Percentiles rank a stretch among this genome's conserved stretches.
phyloP scores from a whole-genome alignment of 2,888 invertebrate genomes.

The Troilus luridus region DNA sequence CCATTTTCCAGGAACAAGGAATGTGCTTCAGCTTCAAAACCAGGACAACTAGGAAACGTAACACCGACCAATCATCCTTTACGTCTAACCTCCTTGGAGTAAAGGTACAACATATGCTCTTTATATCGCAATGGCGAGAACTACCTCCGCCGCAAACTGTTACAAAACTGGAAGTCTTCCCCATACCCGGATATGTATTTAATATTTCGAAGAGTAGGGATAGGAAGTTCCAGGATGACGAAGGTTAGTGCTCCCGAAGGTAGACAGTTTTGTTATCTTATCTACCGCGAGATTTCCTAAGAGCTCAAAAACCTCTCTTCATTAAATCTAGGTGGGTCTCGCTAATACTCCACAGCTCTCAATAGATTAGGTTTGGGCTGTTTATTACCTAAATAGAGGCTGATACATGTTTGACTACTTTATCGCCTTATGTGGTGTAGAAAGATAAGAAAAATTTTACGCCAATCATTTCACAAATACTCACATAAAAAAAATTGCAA shows the following conservation, averaged over 20 bases:
- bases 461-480: background rate
- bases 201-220: background rate
- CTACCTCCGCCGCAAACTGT: background rate
- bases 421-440: background rate
- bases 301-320: conserved; percentile 8
- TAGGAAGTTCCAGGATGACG: background rate
- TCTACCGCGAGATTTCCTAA: conserved; percentile 5
- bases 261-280: background rate
- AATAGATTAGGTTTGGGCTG: background rate
- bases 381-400: background rate
- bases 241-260: conserved; percentile 22
- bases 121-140: background rate
- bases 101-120: background rate
- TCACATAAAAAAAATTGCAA: background rate
- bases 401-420: background rate
- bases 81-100: background rate
- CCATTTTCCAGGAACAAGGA: background rate
- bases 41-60: conserved; percentile 4
- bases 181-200: background rate
- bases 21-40: background rate
- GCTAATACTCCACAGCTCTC: background rate
- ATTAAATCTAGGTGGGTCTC: conserved; percentile 39
- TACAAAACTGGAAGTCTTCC: background rate
- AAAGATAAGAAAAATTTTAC: background rate
- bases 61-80: background rate